Percentiles rank a stretch among this genome's conserved stretches.
These are phyloP conservation scores for Ctenoplectra terminalis DNA, from an alignment of 1,140 invertebrate genomes.

Conservation along the genomic window DNA sequence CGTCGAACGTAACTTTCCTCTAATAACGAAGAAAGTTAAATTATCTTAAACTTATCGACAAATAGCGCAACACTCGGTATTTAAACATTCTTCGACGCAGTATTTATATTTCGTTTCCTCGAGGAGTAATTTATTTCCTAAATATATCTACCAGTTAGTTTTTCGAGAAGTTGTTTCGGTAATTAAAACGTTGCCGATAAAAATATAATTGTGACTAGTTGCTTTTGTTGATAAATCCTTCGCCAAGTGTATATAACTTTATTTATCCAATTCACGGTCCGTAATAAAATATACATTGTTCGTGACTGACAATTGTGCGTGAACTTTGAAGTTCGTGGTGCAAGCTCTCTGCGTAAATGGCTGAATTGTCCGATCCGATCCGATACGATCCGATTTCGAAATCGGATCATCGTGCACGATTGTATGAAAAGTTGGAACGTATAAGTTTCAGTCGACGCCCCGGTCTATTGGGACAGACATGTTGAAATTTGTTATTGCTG, in stretches of 20 bases:
- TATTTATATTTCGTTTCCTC: too few species aligned
- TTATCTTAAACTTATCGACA: background rate
- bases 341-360: background rate
- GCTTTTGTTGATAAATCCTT: background rate
- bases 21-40: too few species aligned
- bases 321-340: background rate
- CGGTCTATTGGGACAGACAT: background rate
- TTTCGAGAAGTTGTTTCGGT: background rate
- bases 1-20: background rate
- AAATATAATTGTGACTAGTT: background rate
- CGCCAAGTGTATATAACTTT: background rate
- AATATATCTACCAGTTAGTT: too few species aligned
- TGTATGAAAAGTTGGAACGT: too few species aligned
- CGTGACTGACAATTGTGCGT: too few species aligned
- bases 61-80: background rate
- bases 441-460: background rate
- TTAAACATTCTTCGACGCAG: too few species aligned
- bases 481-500: conserved; percentile 11
- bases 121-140: too few species aligned
- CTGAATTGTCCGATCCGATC: background rate
- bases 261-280: background rate
- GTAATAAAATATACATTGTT: background rate
- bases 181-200: background rate
- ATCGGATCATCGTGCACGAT: conserved; percentile 12
- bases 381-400: too few species aligned